phyloP scores from a whole-genome alignment of 2,888 invertebrate genomes.

The Stenoptilia bipunctidactyla region DNA sequence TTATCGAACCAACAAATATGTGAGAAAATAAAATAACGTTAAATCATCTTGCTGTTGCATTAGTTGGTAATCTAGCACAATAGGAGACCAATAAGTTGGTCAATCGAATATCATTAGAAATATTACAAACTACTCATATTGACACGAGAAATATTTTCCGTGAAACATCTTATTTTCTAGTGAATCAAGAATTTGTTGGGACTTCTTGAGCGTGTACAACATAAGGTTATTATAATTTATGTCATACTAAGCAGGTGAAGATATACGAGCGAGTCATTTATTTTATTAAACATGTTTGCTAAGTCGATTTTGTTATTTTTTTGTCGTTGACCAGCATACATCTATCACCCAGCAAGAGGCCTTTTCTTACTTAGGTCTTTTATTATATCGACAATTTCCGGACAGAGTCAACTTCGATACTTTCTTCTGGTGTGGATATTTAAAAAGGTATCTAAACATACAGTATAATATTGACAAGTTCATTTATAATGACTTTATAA shows the following conservation, averaged over 20 bases:
- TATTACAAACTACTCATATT: conserved; percentile 33
- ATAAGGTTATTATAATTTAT: conserved; percentile 71
- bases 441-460: too few species aligned
- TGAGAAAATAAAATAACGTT: not conserved
- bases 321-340: conserved; percentile 56
- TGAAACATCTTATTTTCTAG: conserved; percentile 60
- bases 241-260: conserved; percentile 71
- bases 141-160: conserved; percentile 50
- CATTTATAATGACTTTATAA: too few species aligned
- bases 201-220: conserved; percentile 66
- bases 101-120: conserved; percentile 1
- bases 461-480: too few species aligned
- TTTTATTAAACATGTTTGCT: conserved; percentile 70
- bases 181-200: conserved; percentile 67
- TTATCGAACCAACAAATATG: not conserved
- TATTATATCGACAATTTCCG: conserved; percentile 61
- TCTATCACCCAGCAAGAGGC: conserved; percentile 67
- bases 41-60: not conserved
- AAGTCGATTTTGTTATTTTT: conserved; percentile 68
- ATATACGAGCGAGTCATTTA: conserved; percentile 67
- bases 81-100: not conserved
- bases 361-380: conserved; percentile 53
- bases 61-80: not conserved
- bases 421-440: conserved; percentile 1
- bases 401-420: conserved; percentile 23